Percentiles rank a stretch among this genome's conserved stretches.
These are phyloP conservation scores for Gymnothorax javanicus DNA, from an alignment of 2,797 vertebrate genomes.

Conservation along the genomic window DNA sequence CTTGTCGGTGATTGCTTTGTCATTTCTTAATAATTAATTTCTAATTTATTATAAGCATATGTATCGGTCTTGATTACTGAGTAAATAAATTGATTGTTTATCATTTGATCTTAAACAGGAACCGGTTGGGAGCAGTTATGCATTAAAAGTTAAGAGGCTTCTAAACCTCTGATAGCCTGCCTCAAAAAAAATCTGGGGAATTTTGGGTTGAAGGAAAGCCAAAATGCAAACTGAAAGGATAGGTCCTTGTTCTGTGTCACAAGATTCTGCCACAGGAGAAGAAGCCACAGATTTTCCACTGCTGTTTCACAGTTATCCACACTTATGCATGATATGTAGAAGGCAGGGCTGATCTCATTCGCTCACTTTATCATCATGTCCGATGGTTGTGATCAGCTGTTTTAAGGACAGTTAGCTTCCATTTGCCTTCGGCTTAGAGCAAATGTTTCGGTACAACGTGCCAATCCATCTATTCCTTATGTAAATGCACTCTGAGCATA, in stretches of 20 bases:
- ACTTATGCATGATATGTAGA: neutral
- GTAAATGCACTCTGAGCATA: constrained; percentile 27
- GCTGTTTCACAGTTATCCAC: neutral
- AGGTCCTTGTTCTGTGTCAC: neutral
- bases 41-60: too few species aligned
- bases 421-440: constrained; percentile 53
- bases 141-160: too few species aligned
- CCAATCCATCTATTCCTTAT: neutral
- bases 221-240: neutral
- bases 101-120: too few species aligned
- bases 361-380: constrained; percentile 56
- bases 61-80: too few species aligned
- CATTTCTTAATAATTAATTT: too few species aligned
- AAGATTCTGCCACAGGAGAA: neutral
- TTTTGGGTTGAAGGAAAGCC: neutral
- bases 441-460: neutral
- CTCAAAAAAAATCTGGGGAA: neutral
- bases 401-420: constrained; percentile 62
- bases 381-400: constrained; percentile 65
- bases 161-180: too few species aligned
- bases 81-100: too few species aligned
- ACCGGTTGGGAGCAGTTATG: too few species aligned
- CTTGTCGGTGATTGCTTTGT: too few species aligned
- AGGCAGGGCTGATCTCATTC: constrained; percentile 56
- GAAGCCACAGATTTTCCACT: neutral